A percentile compares a stretch with the other conserved stretches of the same genome.
Evolutionary conservation across 2,113 vertebrate genomes (phyloP).

Genomic region (Phylloscopus whistleri): DNA sequence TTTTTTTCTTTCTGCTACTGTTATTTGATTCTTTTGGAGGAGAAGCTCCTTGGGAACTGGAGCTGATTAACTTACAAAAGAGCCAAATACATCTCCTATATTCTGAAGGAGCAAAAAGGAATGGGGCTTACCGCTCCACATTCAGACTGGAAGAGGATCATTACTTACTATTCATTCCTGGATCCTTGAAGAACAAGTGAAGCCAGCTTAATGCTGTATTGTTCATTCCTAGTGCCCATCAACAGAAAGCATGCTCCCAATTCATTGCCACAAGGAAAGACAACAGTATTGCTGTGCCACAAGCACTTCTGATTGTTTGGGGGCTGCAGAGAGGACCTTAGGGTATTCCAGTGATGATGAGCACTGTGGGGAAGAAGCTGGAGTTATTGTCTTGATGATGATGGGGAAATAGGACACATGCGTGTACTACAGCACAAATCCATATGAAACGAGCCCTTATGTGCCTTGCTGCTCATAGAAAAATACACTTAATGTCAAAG

Average conservation of each 20-base stretch:
- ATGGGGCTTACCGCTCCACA: neutral
- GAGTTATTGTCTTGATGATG: constrained; percentile 37
- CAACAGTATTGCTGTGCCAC: neutral
- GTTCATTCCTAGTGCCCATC: constrained; percentile 50
- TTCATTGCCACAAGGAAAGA: constrained; percentile 33
- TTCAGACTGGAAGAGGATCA: constrained; percentile 33
- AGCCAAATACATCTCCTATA: neutral
- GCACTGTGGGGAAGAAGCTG: constrained; percentile 31
- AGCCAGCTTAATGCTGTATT: constrained; percentile 45
- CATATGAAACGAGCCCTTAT: neutral
- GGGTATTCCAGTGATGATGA: constrained; percentile 37
- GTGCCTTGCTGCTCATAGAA: neutral
- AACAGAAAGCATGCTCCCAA: constrained; percentile 44
- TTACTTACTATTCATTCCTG: constrained; percentile 58
- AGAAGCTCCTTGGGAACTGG: neutral
- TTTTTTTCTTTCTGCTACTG: neutral
- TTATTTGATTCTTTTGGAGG: neutral
- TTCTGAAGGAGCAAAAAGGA: constrained; percentile 1
- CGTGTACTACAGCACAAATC: neutral
- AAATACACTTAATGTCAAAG: neutral
- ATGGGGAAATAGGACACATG: constrained; percentile 8
- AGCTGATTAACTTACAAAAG: constrained; percentile 17
- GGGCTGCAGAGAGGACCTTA: constrained; percentile 25
- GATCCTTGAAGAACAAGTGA: constrained; percentile 54
- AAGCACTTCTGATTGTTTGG: constrained; percentile 12